phyloP scores from a whole-genome alignment of 2,797 vertebrate species.

The Apogon hyalosoma region DNA sequence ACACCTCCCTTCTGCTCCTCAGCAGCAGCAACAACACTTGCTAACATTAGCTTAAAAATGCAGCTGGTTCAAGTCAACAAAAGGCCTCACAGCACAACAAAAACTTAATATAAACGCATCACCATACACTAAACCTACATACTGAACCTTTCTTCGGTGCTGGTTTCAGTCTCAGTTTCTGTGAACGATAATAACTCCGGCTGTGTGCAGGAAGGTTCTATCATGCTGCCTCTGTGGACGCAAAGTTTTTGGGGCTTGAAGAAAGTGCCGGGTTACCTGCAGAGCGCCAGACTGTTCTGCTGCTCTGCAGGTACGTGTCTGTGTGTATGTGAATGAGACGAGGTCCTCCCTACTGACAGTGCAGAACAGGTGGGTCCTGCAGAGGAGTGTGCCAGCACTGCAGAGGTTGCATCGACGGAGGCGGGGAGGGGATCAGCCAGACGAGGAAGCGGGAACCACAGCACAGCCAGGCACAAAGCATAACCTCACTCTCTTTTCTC shows the following conservation, averaged over 20 bases:
- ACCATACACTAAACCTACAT: too few species aligned
- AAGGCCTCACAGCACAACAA: too few species aligned
- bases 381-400: slow-evolving; percentile 58
- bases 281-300: slow-evolving; percentile 19
- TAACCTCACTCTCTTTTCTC: slow-evolving; percentile 3
- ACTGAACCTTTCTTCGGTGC: too few species aligned
- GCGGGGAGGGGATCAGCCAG: slow-evolving; percentile 7
- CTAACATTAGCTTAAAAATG: too few species aligned
- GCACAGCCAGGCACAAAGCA: slow-evolving; percentile 4
- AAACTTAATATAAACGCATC: too few species aligned
- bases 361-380: slow-evolving; percentile 55
- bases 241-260: neutral
- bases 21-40: too few species aligned
- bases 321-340: slow-evolving; percentile 10
- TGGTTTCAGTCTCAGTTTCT: too few species aligned
- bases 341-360: slow-evolving; percentile 21
- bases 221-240: neutral
- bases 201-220: neutral
- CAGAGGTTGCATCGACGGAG: slow-evolving; percentile 34
- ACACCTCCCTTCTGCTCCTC: too few species aligned
- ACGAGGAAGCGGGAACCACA: slow-evolving; percentile 15
- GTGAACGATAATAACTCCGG: too few species aligned
- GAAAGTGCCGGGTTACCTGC: slow-evolving; percentile 23
- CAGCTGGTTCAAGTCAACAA: too few species aligned
- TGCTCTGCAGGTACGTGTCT: slow-evolving; percentile 15